phyloP scores from a whole-genome alignment of 2,888 invertebrate genomes.

The Tillus elongatus region DNA sequence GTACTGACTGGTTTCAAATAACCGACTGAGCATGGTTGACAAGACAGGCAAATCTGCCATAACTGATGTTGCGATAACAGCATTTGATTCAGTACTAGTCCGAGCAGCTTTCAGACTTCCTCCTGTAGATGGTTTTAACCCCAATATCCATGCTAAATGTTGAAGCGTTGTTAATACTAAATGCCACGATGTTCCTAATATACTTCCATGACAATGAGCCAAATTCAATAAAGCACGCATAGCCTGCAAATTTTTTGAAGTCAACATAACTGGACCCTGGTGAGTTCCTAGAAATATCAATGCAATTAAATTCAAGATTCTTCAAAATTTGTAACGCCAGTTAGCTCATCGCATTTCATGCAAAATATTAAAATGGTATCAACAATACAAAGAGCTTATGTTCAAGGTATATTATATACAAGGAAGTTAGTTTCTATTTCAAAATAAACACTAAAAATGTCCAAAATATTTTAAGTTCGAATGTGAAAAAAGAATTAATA shows the following conservation, averaged over 20 bases:
- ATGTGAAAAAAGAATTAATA: no score
- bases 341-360: no score
- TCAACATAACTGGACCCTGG: slow-evolving; percentile 90
- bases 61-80: slow-evolving; percentile 89
- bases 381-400: no score
- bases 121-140: slow-evolving; percentile 88
- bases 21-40: slow-evolving; percentile 80
- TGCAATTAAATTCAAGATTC: no score
- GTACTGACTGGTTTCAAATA: slow-evolving; percentile 91
- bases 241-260: slow-evolving; percentile 94
- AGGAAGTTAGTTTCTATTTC: not conserved
- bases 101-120: slow-evolving; percentile 83
- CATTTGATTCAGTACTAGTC: slow-evolving; percentile 68
- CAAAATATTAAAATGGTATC: no score
- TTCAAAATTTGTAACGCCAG: no score
- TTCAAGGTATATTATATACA: no score
- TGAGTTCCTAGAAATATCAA: slow-evolving; percentile 60
- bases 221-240: slow-evolving; percentile 85
- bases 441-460: not conserved
- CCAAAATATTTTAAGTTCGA: no score
- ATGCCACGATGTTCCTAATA: slow-evolving; percentile 91
- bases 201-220: slow-evolving; percentile 86
- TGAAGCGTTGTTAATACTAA: slow-evolving; percentile 91
- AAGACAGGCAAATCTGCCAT: slow-evolving; percentile 91
- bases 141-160: slow-evolving; percentile 89